phyloP scores from a whole-genome alignment of 2,113 vertebrate species.

The Equus przewalskii region DNA sequence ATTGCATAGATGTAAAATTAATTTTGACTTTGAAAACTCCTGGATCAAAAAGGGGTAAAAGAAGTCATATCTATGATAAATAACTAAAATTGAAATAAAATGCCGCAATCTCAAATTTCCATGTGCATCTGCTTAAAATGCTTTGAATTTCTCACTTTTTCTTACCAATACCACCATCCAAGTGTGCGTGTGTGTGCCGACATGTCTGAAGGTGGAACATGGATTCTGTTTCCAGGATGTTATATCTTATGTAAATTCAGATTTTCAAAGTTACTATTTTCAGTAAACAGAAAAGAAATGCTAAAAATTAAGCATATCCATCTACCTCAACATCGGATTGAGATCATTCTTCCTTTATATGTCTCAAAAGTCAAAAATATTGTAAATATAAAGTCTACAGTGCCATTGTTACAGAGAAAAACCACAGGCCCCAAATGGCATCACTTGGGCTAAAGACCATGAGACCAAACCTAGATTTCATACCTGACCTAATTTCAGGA shows the following conservation, averaged over 20 bases:
- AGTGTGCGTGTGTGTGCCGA: not conserved
- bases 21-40: constrained; percentile 50
- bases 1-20: constrained; percentile 52
- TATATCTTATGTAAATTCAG: constrained; percentile 9
- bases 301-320: not conserved
- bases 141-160: constrained; percentile 41
- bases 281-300: constrained; percentile 17
- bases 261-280: constrained; percentile 30
- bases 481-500: too few relatives aligned
- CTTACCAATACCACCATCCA: not conserved
- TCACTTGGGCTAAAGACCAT: too few relatives aligned
- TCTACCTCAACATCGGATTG: not conserved
- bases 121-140: constrained; percentile 45
- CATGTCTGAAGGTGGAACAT: not conserved
- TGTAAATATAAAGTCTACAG: not conserved
- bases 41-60: constrained; percentile 48
- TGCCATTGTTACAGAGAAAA: too few relatives aligned
- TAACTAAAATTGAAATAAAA: constrained; percentile 58
- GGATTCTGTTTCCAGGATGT: constrained; percentile 24
- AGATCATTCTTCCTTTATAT: not conserved
- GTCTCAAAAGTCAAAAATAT: constrained; percentile 26
- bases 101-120: not conserved
- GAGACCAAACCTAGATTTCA: too few relatives aligned
- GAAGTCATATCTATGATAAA: constrained; percentile 25
- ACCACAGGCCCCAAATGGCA: too few relatives aligned